Percentiles rank a stretch among this genome's conserved stretches.
Conservation (phyloP, 2,888 invertebrate species). For the Ctena decussata region DNA sequence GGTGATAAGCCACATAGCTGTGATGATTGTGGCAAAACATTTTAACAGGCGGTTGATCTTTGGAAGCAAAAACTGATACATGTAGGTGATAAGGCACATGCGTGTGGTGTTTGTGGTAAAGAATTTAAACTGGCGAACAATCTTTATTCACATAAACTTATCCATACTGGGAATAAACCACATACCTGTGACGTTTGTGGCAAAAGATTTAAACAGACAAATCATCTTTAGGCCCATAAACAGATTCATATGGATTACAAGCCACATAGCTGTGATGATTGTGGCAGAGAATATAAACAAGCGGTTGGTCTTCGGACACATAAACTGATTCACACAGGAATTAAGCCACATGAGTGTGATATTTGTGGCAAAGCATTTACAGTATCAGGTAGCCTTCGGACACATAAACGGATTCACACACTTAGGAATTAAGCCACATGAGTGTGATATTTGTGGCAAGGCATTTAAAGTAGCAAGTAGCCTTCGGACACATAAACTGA, state of each 20-base stretch:
- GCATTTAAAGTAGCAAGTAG: neutral
- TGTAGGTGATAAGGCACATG: neutral
- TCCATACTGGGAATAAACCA: neutral
- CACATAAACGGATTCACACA: neutral
- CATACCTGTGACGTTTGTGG: neutral
- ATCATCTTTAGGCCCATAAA: neutral
- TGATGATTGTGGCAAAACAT: neutral
- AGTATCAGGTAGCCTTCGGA: neutral
- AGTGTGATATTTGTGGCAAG: neutral
- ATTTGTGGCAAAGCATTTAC: neutral
- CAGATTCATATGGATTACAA: neutral
- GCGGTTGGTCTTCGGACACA: neutral
- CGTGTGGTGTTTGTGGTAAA: neutral
- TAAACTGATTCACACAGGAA: neutral
- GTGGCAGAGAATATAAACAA: neutral
- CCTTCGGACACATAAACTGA: neutral
- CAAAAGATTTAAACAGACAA: neutral
- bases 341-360: neutral
- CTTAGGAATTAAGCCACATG: neutral
- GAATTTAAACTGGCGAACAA: neutral
- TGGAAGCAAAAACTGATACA: neutral
- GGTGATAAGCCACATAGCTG: neutral
- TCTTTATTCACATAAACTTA: neutral
- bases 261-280: neutral
- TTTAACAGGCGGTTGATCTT: neutral